phyloP scores from a whole-genome alignment of 2,888 invertebrate species.

The Spodoptera littoralis region DNA sequence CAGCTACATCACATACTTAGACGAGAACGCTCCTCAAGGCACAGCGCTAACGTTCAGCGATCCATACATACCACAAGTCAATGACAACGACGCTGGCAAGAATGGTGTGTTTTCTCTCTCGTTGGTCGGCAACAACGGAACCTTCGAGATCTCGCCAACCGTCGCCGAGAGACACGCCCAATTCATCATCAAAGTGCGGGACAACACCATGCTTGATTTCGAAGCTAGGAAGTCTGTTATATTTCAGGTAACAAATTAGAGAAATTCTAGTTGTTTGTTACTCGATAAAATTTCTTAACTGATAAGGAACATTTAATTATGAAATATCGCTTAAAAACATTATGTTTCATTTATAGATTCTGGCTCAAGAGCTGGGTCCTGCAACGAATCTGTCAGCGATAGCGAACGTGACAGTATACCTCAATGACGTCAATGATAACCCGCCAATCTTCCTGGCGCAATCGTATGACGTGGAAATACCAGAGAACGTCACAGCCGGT shows the following conservation, averaged over 20 bases:
- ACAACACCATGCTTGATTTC: constrained; percentile 94
- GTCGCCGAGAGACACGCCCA: constrained; percentile 93
- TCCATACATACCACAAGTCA: constrained; percentile 92
- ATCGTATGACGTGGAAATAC: constrained; percentile 92
- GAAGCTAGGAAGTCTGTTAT: constrained; percentile 93
- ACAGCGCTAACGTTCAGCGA: constrained; percentile 92
- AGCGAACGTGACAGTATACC: constrained; percentile 93
- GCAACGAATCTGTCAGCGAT: constrained; percentile 92
- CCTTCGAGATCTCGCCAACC: constrained; percentile 95
- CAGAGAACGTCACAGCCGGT: constrained; percentile 94
- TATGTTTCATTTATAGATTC: constrained; percentile 86
- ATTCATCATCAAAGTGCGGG: constrained; percentile 95
- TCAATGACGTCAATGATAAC: constrained; percentile 97
- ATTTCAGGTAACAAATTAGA: constrained; percentile 89
- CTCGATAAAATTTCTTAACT: too few relatives aligned
- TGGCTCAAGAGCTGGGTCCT: constrained; percentile 94
- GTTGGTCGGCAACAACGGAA: constrained; percentile 94
- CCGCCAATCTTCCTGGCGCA: constrained; percentile 93
- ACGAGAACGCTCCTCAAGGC: constrained; percentile 95
- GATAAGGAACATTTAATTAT: too few relatives aligned
- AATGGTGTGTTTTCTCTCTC: constrained; percentile 94
- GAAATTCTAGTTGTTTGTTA: too few relatives aligned
- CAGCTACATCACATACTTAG: constrained; percentile 93
- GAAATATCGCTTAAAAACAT: background rate
- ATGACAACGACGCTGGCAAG: constrained; percentile 94